Base-by-base conservation (phyloP, 2,113 vertebrate genomes). In the Calyptommatus sinebrachiatus region DNA sequence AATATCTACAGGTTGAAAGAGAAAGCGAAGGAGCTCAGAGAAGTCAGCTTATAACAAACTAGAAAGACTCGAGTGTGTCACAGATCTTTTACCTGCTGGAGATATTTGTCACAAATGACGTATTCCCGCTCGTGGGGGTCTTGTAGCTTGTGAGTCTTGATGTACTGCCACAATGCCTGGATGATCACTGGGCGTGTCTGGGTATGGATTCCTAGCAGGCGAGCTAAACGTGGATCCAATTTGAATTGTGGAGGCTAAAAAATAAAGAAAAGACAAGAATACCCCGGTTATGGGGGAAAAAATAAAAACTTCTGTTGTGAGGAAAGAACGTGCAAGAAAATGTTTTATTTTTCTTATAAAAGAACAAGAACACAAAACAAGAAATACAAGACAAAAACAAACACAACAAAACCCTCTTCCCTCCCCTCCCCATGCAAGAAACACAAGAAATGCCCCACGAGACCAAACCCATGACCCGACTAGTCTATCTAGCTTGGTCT, bases 121-220 rank as follows among this genome's bases (percentile, higher is more conserved):
- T 96, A 97, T 83, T 97, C 97, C 65, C 97, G 84, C 82, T 97
- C 97, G 2, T 97, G 97, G 77, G 97, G 96, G 77, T 97, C 97
- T 93, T 97, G 97, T 12, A 97, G 95, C 84, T 97, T 97, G 87
- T 97, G 97, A 76, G 96, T 97, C 88, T 97, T 97, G 85, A 97
- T 97, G 50, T 97, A 97, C 45, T 97, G 97, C 97, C 97, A 97
- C 67, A 97, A 85, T 0, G 97, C 97, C 91, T 97, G 97, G 87
- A 97, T 97, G 90, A 97, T 97, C 74, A 97, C 97, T 0, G 97
- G 97, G 26, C 96, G 92, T 7, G 96, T 97, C 94, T 97, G 96
- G 3, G 96, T 97, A 86, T 97, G 96, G 72, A 97, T 97, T 20
- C 97, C 97, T 91, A 97, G 29, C 28, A 97, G 94, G 16, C 97